Evolutionary conservation across 2,113 vertebrate species (phyloP), one percentile per base, ranked within the genome.

Genomic region (Bambusicola thoracicus): DNA sequence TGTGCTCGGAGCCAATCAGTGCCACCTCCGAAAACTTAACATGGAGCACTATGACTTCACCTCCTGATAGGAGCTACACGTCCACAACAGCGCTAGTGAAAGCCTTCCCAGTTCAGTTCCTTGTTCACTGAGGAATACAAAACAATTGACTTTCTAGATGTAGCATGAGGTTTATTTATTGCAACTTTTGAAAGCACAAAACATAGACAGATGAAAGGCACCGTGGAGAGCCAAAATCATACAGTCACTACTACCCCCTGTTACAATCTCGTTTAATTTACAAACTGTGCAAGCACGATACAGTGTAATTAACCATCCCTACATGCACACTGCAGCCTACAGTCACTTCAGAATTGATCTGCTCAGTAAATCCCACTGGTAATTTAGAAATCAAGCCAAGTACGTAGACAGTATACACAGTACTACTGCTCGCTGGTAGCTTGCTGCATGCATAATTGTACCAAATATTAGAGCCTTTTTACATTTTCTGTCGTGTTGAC

Each of bases 111-210:
- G 65, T 29, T 27, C 36, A 51, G 72, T 18, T 68, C 66, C 91
- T 85, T 59, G 30, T 83, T 70, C 8, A 38, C 94, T 94, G 90
- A 92, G 92, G 90, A 96, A 95, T 88, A 96, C 92, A 96, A 92
- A 94, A 95, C 91, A 95, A 67, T 38, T 96, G 93, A 93, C 91
- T 95, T 90, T 81, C 93, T 87, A 81, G 93, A 94, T 94, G 93
- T 48, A 95, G 85, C 85, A 89, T 24, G 76, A 96, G 93, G 55
- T 87, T 96, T 94, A 56, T 94, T 96, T 97, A 95, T 94, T 92
- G 82, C 72, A 93, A 66, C 85, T 96, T 96, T 83, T 1, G 41
- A 95, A 96, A 94, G 94, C 91, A 94, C 94, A 94, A 59, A 91
- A 94, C 91, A 95, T 10, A 83, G 68, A 94, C 82, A 96, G 91